Conservation (phyloP, 2,888 invertebrate genomes). For the Sycophila texana region DNA sequence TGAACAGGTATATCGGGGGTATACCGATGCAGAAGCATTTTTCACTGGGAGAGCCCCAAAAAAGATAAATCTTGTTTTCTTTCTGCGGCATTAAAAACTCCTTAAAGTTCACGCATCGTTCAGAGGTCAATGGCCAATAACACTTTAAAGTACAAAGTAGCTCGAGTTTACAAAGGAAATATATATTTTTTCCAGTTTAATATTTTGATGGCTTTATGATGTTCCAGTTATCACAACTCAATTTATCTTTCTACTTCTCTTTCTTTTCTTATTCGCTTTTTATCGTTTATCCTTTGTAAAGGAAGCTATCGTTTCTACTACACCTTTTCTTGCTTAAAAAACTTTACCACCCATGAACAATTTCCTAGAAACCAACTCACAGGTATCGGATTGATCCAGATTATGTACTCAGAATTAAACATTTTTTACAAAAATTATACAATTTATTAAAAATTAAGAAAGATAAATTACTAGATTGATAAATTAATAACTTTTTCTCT, state of each 20-base stretch:
- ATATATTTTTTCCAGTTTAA: constrained; percentile 29
- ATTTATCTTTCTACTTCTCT: constrained; percentile 6
- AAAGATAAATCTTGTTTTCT: constrained; percentile 51
- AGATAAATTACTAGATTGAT: no score
- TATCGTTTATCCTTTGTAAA: not conserved
- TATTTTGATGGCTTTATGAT: constrained; percentile 47
- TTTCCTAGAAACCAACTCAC: no score
- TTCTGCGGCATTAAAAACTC: constrained; percentile 34
- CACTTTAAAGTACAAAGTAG: constrained; percentile 41
- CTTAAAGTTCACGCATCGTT: constrained; percentile 40
- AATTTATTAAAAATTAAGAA: no score
- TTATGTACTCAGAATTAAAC: no score
- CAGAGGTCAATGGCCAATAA: constrained; percentile 32
- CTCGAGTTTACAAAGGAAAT: not conserved
- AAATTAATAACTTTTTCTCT: no score
- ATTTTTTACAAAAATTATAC: no score
- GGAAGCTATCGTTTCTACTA: not conserved
- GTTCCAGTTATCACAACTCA: constrained; percentile 17
- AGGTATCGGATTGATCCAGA: no score
- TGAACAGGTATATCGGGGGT: not conserved
- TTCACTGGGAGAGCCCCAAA: constrained; percentile 1
- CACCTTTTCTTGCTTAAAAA: no score
- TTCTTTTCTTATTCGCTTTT: not conserved
- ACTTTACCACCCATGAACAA: no score
- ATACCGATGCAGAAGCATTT: not conserved